These are phyloP conservation scores for Lutjanus erythropterus DNA, from an alignment of 2,113 vertebrate genomes.

Conservation along the genomic window DNA sequence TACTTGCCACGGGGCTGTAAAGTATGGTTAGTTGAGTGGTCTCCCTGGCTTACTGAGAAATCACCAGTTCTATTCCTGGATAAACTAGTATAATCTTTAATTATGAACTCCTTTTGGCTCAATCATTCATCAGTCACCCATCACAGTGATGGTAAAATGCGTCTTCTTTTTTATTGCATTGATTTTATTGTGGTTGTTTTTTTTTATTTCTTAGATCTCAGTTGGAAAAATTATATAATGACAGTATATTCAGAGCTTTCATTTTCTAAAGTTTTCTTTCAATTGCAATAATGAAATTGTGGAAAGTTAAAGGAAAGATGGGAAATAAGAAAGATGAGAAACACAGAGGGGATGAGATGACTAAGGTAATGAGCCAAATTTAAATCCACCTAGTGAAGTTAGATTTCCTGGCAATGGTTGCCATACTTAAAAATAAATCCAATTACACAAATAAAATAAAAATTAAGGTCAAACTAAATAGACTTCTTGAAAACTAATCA, in stretches of 20 bases:
- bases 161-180: not conserved
- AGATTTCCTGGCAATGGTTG: too few relatives aligned
- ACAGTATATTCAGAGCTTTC: not conserved
- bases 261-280: not conserved
- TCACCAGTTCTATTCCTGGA: constrained; percentile 49
- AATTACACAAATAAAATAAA: too few relatives aligned
- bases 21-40: constrained; percentile 55
- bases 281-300: not conserved
- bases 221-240: fast-evolving
- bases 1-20: constrained; percentile 58
- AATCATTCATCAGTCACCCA: not conserved
- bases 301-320: not conserved
- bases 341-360: not conserved
- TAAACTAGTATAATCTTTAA: constrained; percentile 44
- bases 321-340: constrained; percentile 3
- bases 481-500: too few relatives aligned
- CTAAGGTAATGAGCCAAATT: constrained; percentile 26
- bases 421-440: too few relatives aligned
- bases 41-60: constrained; percentile 34
- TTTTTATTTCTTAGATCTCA: not conserved
- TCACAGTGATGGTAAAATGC: not conserved
- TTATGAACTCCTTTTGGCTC: constrained; percentile 11
- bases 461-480: too few relatives aligned
- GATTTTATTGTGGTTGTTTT: not conserved
- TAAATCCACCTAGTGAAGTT: constrained; percentile 24